phyloP scores from a whole-genome alignment of 2,113 vertebrate species.

The Ivindomyrus marchei region DNA sequence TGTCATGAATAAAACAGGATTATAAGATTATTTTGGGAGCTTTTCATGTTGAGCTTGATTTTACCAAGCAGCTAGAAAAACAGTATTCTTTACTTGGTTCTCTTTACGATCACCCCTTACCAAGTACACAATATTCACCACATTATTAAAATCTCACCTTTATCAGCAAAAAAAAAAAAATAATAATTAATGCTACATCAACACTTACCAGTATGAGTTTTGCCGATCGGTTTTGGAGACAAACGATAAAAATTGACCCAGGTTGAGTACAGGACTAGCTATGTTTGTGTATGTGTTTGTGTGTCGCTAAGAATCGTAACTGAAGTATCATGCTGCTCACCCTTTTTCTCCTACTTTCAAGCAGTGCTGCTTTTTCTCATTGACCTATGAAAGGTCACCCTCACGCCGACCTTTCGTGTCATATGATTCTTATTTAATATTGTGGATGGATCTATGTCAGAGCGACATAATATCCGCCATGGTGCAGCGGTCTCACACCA shows the following conservation, averaged over 20 bases:
- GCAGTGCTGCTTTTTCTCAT: neutral
- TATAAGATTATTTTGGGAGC: neutral
- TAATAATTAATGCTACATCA: neutral
- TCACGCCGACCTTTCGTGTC: neutral
- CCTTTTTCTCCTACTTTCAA: neutral
- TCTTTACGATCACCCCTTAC: neutral
- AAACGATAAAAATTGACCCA: neutral
- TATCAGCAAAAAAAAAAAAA: neutral
- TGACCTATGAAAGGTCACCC: conserved; percentile 3
- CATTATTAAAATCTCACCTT: neutral
- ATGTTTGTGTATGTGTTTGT: neutral
- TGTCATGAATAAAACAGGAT: neutral
- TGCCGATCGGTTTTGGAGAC: neutral
- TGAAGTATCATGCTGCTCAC: neutral
- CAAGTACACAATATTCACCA: neutral
- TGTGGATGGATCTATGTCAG: neutral
- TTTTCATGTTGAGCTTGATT: neutral
- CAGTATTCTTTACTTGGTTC: neutral
- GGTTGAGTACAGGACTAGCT: neutral
- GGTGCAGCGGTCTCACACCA: neutral
- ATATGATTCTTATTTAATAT: neutral
- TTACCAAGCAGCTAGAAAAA: neutral
- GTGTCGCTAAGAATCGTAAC: neutral
- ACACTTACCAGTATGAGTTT: neutral
- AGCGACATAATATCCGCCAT: neutral